A percentile compares a stretch with the other conserved stretches of the same genome.
phyloP scores from a whole-genome alignment of 35 echinoderm and acorn worm genomes.

The Heliocidaris erythrogramma region DNA sequence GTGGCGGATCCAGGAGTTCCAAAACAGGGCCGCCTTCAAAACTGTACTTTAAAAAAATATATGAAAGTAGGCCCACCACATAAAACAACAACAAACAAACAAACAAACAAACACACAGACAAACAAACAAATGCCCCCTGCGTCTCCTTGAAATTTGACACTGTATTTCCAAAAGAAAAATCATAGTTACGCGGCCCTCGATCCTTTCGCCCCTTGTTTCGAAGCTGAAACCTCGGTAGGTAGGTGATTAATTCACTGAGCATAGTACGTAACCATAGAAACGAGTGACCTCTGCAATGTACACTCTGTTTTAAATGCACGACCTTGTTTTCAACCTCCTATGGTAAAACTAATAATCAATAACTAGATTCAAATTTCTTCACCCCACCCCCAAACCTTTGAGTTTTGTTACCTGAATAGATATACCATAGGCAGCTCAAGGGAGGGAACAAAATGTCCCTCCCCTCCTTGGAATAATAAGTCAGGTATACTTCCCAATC shows the following conservation, averaged over 20 bases:
- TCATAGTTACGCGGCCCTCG: too few species aligned
- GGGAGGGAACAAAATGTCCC: too few species aligned
- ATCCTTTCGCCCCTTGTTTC: too few species aligned
- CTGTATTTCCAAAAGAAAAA: too few species aligned
- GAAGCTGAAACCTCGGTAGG: too few species aligned
- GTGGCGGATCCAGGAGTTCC: background rate
- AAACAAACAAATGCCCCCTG: background rate
- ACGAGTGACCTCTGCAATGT: background rate
- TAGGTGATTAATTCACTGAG: background rate
- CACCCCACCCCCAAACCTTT: background rate
- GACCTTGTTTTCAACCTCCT: conserved; percentile 1
- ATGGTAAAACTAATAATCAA: conserved; percentile 13
- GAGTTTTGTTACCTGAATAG: background rate
- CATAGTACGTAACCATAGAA: background rate
- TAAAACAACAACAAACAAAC: background rate
- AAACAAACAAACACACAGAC: background rate
- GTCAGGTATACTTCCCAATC: too few species aligned
- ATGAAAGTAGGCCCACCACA: background rate
- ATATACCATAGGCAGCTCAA: too few species aligned
- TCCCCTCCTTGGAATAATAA: too few species aligned
- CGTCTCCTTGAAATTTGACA: too few species aligned
- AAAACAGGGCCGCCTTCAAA: background rate
- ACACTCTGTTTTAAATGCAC: background rate
- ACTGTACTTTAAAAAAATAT: too few species aligned
- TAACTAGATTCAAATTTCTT: conserved; percentile 4